phyloP scores from a whole-genome alignment of 2,888 invertebrate species.

The Sarcophaga caerulescens region DNA sequence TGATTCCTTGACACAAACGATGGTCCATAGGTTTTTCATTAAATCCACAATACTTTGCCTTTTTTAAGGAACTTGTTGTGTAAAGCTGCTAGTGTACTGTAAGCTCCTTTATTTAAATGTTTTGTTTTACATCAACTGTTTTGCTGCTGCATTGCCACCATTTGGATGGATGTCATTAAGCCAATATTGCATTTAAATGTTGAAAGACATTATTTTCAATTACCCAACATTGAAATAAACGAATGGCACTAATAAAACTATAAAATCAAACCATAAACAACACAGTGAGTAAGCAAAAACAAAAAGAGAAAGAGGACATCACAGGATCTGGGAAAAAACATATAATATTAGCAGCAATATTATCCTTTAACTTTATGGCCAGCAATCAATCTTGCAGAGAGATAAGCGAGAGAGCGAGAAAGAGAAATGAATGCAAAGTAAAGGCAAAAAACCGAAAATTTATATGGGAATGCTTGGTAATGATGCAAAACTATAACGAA shows the following conservation, averaged over 20 bases:
- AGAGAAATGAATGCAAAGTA: neutral
- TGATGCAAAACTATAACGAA: neutral
- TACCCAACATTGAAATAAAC: constrained; percentile 52
- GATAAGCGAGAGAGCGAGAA: neutral
- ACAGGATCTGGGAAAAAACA: neutral
- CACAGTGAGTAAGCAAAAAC: neutral
- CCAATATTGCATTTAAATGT: constrained; percentile 27
- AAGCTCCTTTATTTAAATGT: neutral
- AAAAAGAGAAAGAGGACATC: constrained; percentile 5
- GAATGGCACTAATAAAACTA: constrained; percentile 43
- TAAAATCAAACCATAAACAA: constrained; percentile 3
- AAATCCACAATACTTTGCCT: no score
- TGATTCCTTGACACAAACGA: no score
- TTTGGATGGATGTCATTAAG: constrained; percentile 4
- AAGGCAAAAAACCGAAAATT: neutral
- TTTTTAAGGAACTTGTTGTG: no score
- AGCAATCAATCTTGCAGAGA: constrained; percentile 33
- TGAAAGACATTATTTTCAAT: constrained; percentile 63
- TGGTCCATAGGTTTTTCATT: no score
- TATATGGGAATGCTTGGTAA: neutral
- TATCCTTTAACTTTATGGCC: constrained; percentile 31
- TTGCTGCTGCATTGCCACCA: neutral
- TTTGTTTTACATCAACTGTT: neutral
- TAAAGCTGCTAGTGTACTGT: no score
- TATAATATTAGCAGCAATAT: constrained; percentile 38